Base-by-base conservation (phyloP, 2,888 invertebrate species). In the Netelia virgata region DNA sequence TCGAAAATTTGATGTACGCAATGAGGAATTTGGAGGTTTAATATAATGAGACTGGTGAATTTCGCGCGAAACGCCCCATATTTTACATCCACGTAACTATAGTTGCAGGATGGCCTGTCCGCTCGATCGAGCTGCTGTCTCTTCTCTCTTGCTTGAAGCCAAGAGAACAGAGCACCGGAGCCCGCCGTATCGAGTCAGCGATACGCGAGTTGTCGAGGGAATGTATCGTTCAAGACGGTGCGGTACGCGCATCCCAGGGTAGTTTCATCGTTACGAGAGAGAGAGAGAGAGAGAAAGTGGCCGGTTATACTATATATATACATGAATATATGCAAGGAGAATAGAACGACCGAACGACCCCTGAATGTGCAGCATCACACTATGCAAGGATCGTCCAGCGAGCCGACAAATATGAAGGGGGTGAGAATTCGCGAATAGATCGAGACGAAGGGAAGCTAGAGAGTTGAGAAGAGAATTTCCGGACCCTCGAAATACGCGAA, bases 121-220 rank as follows among this genome's bases (percentile, higher is more conserved):
- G 84, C 81, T 84, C 84, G 84, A 84, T 84, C 84, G 84, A 84
- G 81, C 84, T 84, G 73, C 63, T 55, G 70, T 55, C 57, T 57
- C 20, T 57, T 70, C 75, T 73, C 72, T 70, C 64, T 57, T 43
- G 84, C 73, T 81, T 68, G 74, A 74, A 77, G 84, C 81, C 69
- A 73, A 50, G 72, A 57, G 66, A 77, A 82, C 81, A 70, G 70
- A 73, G 63, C 41, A 47, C 41, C 1, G n/a, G 80, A 77, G 73
- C 77, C 64, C 66, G 74, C 79, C 83, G 83, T 86, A 85, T 85
- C 85, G 85, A 90, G 90, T 90, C 90, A 88, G 91, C 90, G 89
- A 89, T 88, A 88, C 90, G 89, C 86, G 88, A 89, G 90, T 90
- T 90, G 89, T 90, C 90, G 89, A 88, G 90, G 90, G 89, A 91